Base-by-base conservation (phyloP, 2,113 vertebrate genomes). In the Antennarius striatus region DNA sequence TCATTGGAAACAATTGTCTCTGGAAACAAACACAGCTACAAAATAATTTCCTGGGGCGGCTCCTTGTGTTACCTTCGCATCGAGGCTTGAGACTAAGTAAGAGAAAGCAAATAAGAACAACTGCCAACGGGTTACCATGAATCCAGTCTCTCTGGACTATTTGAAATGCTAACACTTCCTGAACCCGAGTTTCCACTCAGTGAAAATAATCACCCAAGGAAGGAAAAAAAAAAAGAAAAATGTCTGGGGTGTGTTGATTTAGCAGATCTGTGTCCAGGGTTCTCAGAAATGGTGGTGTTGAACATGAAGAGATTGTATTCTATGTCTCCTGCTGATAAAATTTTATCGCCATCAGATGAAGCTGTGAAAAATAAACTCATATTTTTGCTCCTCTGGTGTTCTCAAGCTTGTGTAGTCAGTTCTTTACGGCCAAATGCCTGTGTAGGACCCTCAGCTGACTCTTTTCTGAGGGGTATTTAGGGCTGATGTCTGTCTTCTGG, bases 161-260 rank as follows among this genome's bases (percentile, higher is more conserved):
- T 77, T 71, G 40, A 86, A 86, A 81, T 63, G 70, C 36, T 28
- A 80, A 83, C 69, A 79, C 77, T 87, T 80, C 73, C 77, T 65
- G 69, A 82, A 67, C 63, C 74, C 28, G 50, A 72, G 53, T 61
- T 74, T 74, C 60, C 68, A 43, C 77, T 79, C 64, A 13, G 63
- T 70, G 72, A 79, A 86, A 78, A 86, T 76, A 80, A 79, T 78
- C 75, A 75, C 40, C 39, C 47, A 60, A 42, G n/a, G 7, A 22
- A n/a, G 9, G 47, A 60, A 40, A 28, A 36, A 45, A 63, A 40
- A 45, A 57, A 22, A 12, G 6, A 14, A 48, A 65, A 65, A 4
- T 10, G 75, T 84, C 79, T 80, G 64, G 71, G 36, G 47, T 36
- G 17, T 86, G 86, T 88, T 80, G 80, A 80, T 85, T 73, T 80